Base-by-base conservation (phyloP, 2,888 invertebrate species). In the Epirrhoe alternata region DNA sequence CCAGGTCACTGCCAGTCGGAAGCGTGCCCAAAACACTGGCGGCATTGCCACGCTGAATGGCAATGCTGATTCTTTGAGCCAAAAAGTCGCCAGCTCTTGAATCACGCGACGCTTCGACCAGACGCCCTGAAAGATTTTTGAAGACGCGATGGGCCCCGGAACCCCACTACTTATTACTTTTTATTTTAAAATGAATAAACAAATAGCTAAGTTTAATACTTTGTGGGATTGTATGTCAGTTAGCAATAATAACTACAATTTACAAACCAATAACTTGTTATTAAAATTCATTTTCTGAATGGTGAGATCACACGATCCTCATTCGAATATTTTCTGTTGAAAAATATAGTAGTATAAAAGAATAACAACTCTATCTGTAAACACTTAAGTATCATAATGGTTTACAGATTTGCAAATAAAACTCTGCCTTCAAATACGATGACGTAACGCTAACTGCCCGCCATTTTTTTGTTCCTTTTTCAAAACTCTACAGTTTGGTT, bases 401-500 rank as follows among this genome's bases (percentile, higher is more conserved):
- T 10, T 3, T 30, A 31, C 8, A 6, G 14, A 33, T 14, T 17
- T 31, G 33, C 38, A 16, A 50, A 61, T 54, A 58, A 54, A 61
- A 62, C 50, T 61, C 53, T 45, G 17, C 42, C 53, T 55, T 59
- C 24, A 17, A 42, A n/a, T 55, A 38, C 17, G 50, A 55, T 64
- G 65, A 68, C 66, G 68, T 65, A 67, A 67, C 30, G 55, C 30
- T 68, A 72, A 66, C 66, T 45, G 65, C 58, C 61, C 50, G 66
- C 58, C 57, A 66, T 17, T 63, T 66, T 64, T 66, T 67, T 53
- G 51, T 67, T 68, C 30, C 24, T 12, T 62, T 68, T 68, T 63
- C 51, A 54, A 72, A 74, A 53, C 49, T 63, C 56, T 49, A 67
- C 64, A 55, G 59, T 68, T 65, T 47, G 53, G 12, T 62, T 60